Conservation (phyloP, 2,113 vertebrate genomes). For the Myotis brandtii region DNA sequence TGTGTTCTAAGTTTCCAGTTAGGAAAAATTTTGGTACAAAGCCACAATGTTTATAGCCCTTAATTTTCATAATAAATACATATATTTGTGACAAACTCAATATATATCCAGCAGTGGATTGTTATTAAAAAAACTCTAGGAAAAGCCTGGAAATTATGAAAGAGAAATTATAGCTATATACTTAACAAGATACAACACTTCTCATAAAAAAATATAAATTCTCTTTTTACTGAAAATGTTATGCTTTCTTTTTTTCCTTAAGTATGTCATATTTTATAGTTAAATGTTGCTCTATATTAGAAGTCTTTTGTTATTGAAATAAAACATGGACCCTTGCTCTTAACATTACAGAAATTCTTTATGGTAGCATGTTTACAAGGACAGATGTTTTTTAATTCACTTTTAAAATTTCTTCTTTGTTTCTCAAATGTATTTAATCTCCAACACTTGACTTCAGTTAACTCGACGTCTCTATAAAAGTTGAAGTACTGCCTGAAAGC, state of each 20-base stretch:
- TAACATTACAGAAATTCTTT: neutral
- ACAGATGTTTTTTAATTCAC: neutral
- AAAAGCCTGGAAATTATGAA: neutral
- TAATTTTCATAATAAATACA: neutral
- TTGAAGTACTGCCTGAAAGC: neutral
- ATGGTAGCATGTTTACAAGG: neutral
- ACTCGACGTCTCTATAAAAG: neutral
- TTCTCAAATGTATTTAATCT: slow-evolving; percentile 38
- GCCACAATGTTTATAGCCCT: neutral
- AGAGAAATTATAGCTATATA: neutral
- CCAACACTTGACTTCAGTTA: neutral
- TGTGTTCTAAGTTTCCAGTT: neutral
- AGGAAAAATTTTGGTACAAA: neutral
- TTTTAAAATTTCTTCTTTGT: neutral
- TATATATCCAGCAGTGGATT: neutral
- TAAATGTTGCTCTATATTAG: neutral
- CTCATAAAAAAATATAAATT: neutral
- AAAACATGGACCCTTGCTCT: neutral
- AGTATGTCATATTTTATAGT: neutral
- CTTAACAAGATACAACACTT: neutral
- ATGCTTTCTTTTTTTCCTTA: neutral
- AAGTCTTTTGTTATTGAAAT: neutral
- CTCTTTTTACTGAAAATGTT: neutral
- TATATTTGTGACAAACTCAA: neutral
- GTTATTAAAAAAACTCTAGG: neutral